A percentile compares a stretch with the other conserved stretches of the same genome.
Evolutionary conservation across 2,113 vertebrate species (phyloP).

Genomic region (Beaufortia kweichowensis): DNA sequence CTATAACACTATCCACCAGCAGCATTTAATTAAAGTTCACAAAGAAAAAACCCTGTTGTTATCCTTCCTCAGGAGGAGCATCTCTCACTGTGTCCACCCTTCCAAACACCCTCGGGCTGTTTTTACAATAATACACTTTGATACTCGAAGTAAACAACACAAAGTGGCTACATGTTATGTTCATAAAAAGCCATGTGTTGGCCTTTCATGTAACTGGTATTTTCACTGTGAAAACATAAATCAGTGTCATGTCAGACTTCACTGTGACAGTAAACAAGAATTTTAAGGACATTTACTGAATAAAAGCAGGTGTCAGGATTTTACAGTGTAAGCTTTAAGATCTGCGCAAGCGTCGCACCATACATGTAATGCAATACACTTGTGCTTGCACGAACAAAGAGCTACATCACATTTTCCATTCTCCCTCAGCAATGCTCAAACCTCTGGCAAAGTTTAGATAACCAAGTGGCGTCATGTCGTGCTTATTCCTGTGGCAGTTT

Average conservation of each 20-base stretch:
- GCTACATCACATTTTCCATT: slow-evolving; percentile 68
- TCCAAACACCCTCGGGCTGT: slow-evolving; percentile 39
- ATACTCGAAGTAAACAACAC: slow-evolving; percentile 38
- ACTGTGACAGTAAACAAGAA: background rate
- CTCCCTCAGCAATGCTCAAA: slow-evolving; percentile 58
- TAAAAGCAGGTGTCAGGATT: background rate
- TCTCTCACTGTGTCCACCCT: slow-evolving; percentile 35
- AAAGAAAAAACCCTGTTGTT: slow-evolving; percentile 57
- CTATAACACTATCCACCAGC: slow-evolving; percentile 63
- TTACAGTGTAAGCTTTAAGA: background rate
- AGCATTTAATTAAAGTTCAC: slow-evolving; percentile 65
- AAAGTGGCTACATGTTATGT: slow-evolving; percentile 23
- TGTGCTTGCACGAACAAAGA: slow-evolving; percentile 55
- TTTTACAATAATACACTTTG: slow-evolving; percentile 47
- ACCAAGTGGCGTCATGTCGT: slow-evolving; percentile 37
- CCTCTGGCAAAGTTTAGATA: slow-evolving; percentile 56
- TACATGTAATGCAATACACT: slow-evolving; percentile 20
- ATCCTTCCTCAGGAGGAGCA: slow-evolving; percentile 59
- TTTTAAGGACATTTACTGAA: background rate
- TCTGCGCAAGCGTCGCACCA: background rate
- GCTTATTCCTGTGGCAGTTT: slow-evolving; percentile 54
- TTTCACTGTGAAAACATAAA: background rate
- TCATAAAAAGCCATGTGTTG: slow-evolving; percentile 7
- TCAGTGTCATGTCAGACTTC: background rate
- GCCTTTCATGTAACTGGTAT: background rate